Conservation (phyloP, 2,797 vertebrate genomes). For the Megalops cyprinoides region DNA sequence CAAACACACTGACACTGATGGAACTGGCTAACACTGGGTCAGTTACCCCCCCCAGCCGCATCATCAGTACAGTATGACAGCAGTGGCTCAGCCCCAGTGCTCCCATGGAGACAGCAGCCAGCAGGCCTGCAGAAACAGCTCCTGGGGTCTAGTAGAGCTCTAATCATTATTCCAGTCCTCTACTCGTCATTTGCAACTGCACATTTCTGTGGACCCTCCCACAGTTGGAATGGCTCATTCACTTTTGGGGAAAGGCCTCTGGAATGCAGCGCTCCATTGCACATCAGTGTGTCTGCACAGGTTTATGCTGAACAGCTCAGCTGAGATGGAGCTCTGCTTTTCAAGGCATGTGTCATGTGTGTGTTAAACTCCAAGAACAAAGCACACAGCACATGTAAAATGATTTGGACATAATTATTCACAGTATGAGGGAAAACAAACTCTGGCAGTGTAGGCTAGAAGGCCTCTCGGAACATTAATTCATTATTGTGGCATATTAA, state of each 20-base stretch:
- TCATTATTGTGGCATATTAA: not conserved
- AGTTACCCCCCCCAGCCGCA: no score
- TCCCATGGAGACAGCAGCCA: no score
- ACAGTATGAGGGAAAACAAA: not conserved
- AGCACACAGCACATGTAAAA: not conserved
- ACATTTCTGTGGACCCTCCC: no score
- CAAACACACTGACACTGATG: no score
- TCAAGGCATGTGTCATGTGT: constrained; percentile 35
- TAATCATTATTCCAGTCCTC: no score
- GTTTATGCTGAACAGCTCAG: no score
- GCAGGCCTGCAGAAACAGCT: no score
- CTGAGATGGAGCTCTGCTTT: constrained; percentile 40
- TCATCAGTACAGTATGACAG: no score
- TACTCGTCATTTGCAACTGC: no score
- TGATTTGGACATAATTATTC: not conserved
- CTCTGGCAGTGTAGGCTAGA: not conserved
- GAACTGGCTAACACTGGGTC: no score
- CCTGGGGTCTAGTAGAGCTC: constrained; percentile 31
- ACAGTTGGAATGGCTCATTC: constrained; percentile 25
- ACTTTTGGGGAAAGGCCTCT: constrained; percentile 46
- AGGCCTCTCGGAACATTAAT: not conserved
- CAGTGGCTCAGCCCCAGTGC: no score
- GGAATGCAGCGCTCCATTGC: constrained; percentile 28
- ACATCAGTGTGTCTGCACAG: not conserved
- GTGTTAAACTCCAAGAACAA: constrained; percentile 29